Evolutionary conservation across 1,140 invertebrate species (phyloP), one percentile per base, ranked within the genome.

Genomic region (Liolophura sinensis): DNA sequence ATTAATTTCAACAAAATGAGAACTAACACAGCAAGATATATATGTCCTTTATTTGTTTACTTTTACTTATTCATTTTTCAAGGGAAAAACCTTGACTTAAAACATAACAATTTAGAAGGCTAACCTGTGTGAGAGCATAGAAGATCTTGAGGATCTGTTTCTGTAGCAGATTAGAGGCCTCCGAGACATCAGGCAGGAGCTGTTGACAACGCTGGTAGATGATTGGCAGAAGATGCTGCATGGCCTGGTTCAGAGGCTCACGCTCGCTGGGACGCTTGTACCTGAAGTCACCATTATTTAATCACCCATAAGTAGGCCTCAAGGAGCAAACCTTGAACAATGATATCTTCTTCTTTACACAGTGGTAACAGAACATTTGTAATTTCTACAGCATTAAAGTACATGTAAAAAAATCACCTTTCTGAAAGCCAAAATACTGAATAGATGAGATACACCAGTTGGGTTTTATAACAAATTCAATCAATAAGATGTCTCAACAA

Each of bases 121-220:
- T 79, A 83, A 92, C 91, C 87, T 97, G 95, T 61, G 94, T 92
- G 20, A 98, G 87, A 20, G 95, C 93, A 86, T 92, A 97, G 84
- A 95, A 98, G 74, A 97, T 96, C 87, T 99, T 99, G 5, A 99
- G 87, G 78, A 98, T 93, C 85, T 95, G 92, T 85, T 99, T 98
- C 81, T 99, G 96, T 49, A 99, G 86, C 47, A 95, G 85, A 56
- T 95, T 91, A 56, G 94, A 93, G 71, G 92, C 89, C 78, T 95
- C 92, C 14, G 93, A 93, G 57, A 90, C 87, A 84, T 98, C 94
- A 58, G 89, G 87, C 65, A 97, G 84, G 22, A 99, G 87, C 70
- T 91, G 89, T 40, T 91, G 83, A 80, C 95, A 91, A 40, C 97
- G 86, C 80, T 95, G 90, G 78, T 98, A 93, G 68, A 97, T 90